Evolutionary conservation across 2,797 vertebrate genomes (phyloP).

Genomic region (Lateolabrax maculatus): DNA sequence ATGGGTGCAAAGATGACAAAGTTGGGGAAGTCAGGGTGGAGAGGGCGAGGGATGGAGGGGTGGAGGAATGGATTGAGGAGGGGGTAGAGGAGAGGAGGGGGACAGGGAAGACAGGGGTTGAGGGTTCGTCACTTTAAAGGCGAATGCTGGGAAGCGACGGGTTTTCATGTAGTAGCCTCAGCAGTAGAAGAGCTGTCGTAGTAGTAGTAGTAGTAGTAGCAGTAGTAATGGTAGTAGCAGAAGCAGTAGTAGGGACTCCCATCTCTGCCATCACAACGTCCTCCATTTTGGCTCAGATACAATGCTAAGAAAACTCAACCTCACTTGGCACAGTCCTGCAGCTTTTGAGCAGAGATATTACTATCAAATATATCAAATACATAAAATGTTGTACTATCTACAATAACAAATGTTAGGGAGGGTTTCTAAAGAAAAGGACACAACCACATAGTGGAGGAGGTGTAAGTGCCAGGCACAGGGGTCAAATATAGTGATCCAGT

Average conservation of each 20-base stretch:
- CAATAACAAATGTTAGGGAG: slow-evolving; percentile 60
- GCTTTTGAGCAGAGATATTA: slow-evolving; percentile 80
- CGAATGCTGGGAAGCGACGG: slow-evolving; percentile 83
- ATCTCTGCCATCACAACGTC: slow-evolving; percentile 81
- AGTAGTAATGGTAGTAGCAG: slow-evolving; percentile 78
- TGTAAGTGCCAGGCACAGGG: slow-evolving; percentile 42
- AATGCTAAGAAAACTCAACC: slow-evolving; percentile 73
- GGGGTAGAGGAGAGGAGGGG: slow-evolving; percentile 67
- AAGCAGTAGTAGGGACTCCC: slow-evolving; percentile 79
- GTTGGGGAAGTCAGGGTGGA: slow-evolving; percentile 25
- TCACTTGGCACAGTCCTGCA: slow-evolving; percentile 79
- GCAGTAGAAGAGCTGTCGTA: slow-evolving; percentile 75
- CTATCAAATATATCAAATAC: slow-evolving; percentile 72
- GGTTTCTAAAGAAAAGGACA: slow-evolving; percentile 53
- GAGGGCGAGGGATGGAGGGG: slow-evolving; percentile 28
- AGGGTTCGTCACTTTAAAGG: slow-evolving; percentile 85
- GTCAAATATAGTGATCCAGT: slow-evolving; percentile 53
- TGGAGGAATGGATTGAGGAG: slow-evolving; percentile 56
- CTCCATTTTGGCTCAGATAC: slow-evolving; percentile 77
- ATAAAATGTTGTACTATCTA: slow-evolving; percentile 62
- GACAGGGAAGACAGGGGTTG: slow-evolving; percentile 79
- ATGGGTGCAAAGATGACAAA: slow-evolving; percentile 43
- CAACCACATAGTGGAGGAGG: slow-evolving; percentile 63
- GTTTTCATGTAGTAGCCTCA: slow-evolving; percentile 83
- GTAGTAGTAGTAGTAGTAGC: slow-evolving; percentile 72